Percentiles rank a stretch among this genome's conserved stretches.
These are phyloP conservation scores for Peromyscus californicus DNA, from an alignment of 2,113 vertebrate species.

Conservation along the genomic window DNA sequence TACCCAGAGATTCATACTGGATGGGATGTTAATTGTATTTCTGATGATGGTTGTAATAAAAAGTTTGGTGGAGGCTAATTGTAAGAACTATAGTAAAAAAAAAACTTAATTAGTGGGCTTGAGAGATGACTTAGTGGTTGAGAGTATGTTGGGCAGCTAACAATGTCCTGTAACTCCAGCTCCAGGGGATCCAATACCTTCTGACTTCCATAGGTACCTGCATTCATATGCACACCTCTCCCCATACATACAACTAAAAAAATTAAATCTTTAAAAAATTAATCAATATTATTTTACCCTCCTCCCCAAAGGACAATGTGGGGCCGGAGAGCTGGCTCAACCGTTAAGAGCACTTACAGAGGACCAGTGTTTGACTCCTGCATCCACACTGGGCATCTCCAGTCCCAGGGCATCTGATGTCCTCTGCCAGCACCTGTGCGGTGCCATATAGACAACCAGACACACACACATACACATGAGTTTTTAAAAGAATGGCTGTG, in stretches of 20 bases:
- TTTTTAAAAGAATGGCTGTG: background rate
- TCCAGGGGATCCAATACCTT: background rate
- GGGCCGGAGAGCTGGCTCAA: background rate
- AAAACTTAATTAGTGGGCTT: background rate
- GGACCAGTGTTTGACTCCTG: too few species aligned
- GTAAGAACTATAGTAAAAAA: background rate
- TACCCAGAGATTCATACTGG: background rate
- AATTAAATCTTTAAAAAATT: background rate
- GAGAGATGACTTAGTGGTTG: background rate
- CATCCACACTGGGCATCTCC: background rate
- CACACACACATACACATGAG: background rate
- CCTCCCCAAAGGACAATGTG: background rate
- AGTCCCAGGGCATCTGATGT: background rate
- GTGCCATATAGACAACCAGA: too few species aligned
- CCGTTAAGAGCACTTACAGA: too few species aligned
- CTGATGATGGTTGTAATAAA: background rate
- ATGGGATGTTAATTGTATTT: conserved; percentile 21
- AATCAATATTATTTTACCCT: background rate
- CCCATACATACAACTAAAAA: background rate
- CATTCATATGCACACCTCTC: background rate
- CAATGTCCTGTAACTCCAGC: background rate
- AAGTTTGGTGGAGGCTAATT: background rate
- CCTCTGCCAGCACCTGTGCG: background rate
- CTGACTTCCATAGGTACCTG: background rate
- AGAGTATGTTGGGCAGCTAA: background rate